Evolutionary conservation across 2,888 invertebrate genomes (phyloP), one percentile per base, ranked within the genome.

Genomic region (Rotaria sp.): DNA sequence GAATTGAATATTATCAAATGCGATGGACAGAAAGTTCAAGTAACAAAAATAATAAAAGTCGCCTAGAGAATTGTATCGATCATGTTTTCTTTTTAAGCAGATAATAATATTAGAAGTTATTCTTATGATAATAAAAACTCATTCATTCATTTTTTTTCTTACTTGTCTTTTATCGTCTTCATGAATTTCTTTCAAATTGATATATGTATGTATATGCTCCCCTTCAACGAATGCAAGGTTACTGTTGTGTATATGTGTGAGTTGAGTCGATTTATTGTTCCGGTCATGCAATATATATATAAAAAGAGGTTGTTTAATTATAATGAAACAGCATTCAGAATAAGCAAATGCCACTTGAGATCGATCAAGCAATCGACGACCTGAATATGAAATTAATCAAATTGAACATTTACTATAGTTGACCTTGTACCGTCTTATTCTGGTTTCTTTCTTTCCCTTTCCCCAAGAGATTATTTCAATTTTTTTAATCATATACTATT

Each of bases 381-480:
- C 21, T 67, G 35, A 35, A 67, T 67, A 67, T 30, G 67, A 67
- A 67, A 67, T 67, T 67, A 67, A 67, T 67, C 35, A 67, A 67
- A 67, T 67, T 67, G 67, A 67, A 67, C 67, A 67, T 67, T 67
- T 67, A 30, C 35, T 35, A 18, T 35, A 35, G 35, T 35, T 18
- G 21, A 21, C 67, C 67, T 67, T 67, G 35, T 1, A 67, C 21
- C 15, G 18, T 35, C 30, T 67, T 67, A 35, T 67, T 24, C 67
- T 67, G 67, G 35, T 67, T 59, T 55, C 15, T 67, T 67, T 15
- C 30, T 67, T 67, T 67, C 11, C 38, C 18, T 21, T 18, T 67
- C 30, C 67, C 30, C 67, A 13, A 5, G 67, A 67, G 67, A 67
- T 35, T 35, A 18, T 67, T 30, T 67, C 13, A 11, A 26, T 30